Base-by-base conservation (phyloP, 2,113 vertebrate genomes). In the Heterocephalus glaber region DNA sequence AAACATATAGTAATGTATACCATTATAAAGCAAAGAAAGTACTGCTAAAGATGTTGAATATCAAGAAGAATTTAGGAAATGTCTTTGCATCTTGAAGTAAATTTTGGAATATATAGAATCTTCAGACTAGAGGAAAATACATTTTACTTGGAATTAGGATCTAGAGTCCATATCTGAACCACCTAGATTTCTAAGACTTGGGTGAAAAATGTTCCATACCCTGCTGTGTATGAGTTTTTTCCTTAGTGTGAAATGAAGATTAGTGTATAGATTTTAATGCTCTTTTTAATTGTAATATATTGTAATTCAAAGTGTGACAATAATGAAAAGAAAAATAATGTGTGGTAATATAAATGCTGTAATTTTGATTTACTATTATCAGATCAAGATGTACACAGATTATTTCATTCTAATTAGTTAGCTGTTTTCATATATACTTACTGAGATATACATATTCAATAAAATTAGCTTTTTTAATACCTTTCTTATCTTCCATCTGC, bases 301-400 rank as follows among this genome's bases (percentile, higher is more conserved):
- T 92, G 72, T 7, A n/a, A 65, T 65, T 72, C n/a, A 5, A 65
- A 96, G 90, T n/a, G 19, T 94, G 58, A 86, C 14, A 94, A 89
- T n/a, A 81, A 76, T n/a, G 0, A 28, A 65, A 93, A 54, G 38
- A 17, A 92, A 90, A 91, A 65, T n/a, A 54, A 35, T 63, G 1
- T 84, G 3, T 17, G 63, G 12, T 49, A 24, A 56, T 44, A 9
- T 24, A 94, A 94, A 47, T 41, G 1, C 79, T 65, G 60, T 82
- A 85, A 82, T 60, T 77, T 90, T 90, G 7, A 91, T 52, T 49
- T 26, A 84, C 11, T 2, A 2, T 41, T 33, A 61, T 60, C 72
- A 47, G 2, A 80, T 72, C 56, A 77, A 86, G 14, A 81, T 82
- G 26, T 58, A 60, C 12, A 6, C 1, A 58, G 12, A 66, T 94